phyloP scores from a whole-genome alignment of 2,113 vertebrate species.

The Nothoprocta pentlandii region DNA sequence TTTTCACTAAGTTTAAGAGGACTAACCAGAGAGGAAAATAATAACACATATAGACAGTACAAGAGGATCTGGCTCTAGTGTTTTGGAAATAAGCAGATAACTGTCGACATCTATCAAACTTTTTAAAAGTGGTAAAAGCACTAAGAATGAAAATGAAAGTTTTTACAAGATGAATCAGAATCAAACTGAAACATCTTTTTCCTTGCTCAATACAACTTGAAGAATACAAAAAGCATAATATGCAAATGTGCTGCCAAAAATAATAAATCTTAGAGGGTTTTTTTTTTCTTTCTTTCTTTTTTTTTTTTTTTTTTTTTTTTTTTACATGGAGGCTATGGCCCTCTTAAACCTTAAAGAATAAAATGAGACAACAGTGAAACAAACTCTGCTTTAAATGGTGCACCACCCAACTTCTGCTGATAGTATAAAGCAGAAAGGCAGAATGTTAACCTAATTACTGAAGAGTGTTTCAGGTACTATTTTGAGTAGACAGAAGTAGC shows the following conservation, averaged over 20 bases:
- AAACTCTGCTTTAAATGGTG: neutral
- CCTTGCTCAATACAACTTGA: neutral
- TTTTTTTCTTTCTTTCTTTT: neutral
- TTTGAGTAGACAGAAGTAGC: constrained; percentile 24
- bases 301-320: neutral
- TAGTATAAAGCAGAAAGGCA: neutral
- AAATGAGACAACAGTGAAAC: neutral
- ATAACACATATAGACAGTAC: neutral
- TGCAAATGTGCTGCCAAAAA: neutral
- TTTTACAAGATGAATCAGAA: constrained; percentile 26
- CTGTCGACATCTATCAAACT: neutral
- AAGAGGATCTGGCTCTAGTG: neutral
- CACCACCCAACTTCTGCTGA: neutral
- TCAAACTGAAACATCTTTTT: constrained; percentile 13
- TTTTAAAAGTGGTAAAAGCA: neutral
- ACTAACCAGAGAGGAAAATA: neutral
- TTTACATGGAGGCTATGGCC: neutral
- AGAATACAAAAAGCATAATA: neutral
- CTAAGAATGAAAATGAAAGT: neutral
- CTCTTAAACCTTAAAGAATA: neutral
- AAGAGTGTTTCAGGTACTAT: neutral
- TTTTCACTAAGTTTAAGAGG: neutral
- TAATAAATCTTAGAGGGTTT: neutral
- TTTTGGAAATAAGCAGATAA: neutral
- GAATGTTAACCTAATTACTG: neutral